phyloP scores from a whole-genome alignment of 2,797 vertebrate genomes.

The Falco biarmicus region DNA sequence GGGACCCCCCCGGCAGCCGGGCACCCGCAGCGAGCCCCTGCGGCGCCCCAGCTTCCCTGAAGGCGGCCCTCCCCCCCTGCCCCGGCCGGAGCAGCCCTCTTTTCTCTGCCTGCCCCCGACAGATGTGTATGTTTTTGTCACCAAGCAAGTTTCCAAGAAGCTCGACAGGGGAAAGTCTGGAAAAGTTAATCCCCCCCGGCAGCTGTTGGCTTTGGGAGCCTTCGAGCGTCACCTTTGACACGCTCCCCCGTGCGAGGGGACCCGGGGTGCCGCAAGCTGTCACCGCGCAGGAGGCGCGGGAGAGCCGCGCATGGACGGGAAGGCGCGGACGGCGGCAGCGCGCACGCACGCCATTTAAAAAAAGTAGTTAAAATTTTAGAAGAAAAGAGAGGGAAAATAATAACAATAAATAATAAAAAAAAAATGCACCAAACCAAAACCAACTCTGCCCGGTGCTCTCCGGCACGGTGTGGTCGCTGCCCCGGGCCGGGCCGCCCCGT shows the following conservation, averaged over 20 bases:
- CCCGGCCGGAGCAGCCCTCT: slow-evolving; percentile 70
- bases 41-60: background rate
- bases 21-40: background rate
- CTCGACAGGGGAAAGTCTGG: slow-evolving; percentile 84
- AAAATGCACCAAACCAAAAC: background rate
- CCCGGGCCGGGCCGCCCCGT: background rate
- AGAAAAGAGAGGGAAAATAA: too few species aligned
- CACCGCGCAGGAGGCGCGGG: slow-evolving; percentile 70
- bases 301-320: background rate
- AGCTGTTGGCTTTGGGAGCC: slow-evolving; percentile 91
- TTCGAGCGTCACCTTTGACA: slow-evolving; percentile 95
- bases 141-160: slow-evolving; percentile 83
- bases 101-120: slow-evolving; percentile 79
- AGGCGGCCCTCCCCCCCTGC: slow-evolving; percentile 5
- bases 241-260: slow-evolving; percentile 78
- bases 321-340: background rate
- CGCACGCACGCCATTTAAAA: background rate
- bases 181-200: slow-evolving; percentile 89
- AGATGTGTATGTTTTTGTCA: slow-evolving; percentile 82
- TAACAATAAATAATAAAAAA: background rate
- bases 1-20: background rate
- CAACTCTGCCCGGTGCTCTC: too few species aligned
- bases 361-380: background rate
- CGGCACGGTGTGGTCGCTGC: background rate
- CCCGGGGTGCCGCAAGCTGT: slow-evolving; percentile 87